Percentiles rank a stretch among this genome's conserved stretches.
phyloP scores from a whole-genome alignment of 2,888 invertebrate species.

The Drosophila picticornis region DNA sequence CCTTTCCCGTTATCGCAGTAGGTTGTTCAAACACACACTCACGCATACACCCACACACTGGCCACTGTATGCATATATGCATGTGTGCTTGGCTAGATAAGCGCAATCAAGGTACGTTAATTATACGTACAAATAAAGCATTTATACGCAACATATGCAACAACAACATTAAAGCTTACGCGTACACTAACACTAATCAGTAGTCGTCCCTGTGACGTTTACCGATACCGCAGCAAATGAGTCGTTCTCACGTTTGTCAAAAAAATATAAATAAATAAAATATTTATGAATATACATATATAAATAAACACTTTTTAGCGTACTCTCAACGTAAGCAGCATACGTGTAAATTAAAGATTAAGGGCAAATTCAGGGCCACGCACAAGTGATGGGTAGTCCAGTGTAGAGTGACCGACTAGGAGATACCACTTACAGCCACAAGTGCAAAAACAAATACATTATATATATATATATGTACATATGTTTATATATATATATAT shows the following conservation, averaged over 20 bases:
- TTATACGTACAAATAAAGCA: conserved; percentile 51
- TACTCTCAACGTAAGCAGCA: background rate
- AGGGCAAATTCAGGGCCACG: conserved; percentile 6
- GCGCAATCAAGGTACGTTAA: conserved; percentile 54
- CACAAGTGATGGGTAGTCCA: background rate
- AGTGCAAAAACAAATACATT: background rate
- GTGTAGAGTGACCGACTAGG: background rate
- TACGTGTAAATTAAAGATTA: background rate
- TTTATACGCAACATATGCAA: conserved; percentile 31
- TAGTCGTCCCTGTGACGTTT: conserved; percentile 34
- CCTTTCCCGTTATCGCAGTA: conserved; percentile 44
- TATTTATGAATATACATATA: background rate
- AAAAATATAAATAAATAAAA: background rate
- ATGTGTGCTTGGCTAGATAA: conserved; percentile 44
- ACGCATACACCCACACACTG: conserved; percentile 20
- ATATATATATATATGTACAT: background rate
- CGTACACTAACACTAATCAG: conserved; percentile 3
- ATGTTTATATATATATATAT: background rate
- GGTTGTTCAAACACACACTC: conserved; percentile 53
- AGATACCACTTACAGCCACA: background rate
- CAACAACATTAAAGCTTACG: conserved; percentile 15
- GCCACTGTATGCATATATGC: background rate
- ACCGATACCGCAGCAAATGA: conserved; percentile 27
- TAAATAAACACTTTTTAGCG: too few species aligned
- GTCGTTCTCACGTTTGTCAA: background rate